A percentile compares a stretch with the other conserved stretches of the same genome.
Evolutionary conservation across 2,888 invertebrate species (phyloP).

Genomic region (Euplagia quadripunctaria): DNA sequence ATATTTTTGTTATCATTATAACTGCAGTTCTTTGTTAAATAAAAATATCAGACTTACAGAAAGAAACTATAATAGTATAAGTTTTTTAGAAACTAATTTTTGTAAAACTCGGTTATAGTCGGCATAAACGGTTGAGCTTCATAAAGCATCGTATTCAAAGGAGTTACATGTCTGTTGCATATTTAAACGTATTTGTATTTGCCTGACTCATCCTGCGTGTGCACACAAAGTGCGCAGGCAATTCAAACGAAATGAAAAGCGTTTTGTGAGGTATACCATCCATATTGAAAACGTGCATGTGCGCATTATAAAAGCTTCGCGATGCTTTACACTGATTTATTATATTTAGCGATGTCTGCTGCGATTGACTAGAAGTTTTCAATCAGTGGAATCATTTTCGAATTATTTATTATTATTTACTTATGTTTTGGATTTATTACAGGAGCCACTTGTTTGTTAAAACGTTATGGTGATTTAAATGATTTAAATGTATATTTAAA

Average conservation of each 20-base stretch:
- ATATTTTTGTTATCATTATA: background rate
- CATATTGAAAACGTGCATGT: constrained; percentile 80
- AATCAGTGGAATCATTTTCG: constrained; percentile 18
- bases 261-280: constrained; percentile 78
- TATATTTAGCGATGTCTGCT: constrained; percentile 75
- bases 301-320: constrained; percentile 75
- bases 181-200: constrained; percentile 24
- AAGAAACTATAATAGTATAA: background rate
- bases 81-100: background rate
- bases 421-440: background rate
- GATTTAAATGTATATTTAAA: background rate
- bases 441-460: background rate
- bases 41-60: background rate
- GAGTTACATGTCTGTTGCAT: constrained; percentile 36
- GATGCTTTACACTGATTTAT: constrained; percentile 75
- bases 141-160: constrained; percentile 15
- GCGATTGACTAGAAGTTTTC: constrained; percentile 56
- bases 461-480: background rate
- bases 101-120: background rate
- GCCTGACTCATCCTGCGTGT: constrained; percentile 68
- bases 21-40: background rate
- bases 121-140: background rate
- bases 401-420: background rate
- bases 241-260: constrained; percentile 85
- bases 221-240: constrained; percentile 69